Evolutionary conservation across 2,888 invertebrate genomes (phyloP).

Genomic region (Latrodectus elegans): DNA sequence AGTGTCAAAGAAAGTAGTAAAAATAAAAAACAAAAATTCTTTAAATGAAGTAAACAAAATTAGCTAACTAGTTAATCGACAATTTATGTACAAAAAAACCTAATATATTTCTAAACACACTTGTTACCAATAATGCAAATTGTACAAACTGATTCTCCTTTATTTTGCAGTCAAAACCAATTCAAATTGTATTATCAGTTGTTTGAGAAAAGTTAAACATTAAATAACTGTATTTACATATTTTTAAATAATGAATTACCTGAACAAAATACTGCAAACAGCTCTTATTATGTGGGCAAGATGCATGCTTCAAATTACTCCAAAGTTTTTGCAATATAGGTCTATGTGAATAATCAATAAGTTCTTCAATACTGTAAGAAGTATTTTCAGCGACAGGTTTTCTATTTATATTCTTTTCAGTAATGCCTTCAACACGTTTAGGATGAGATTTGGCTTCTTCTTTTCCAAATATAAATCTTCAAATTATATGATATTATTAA

Average conservation of each 20-base stretch:
- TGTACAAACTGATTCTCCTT: no score
- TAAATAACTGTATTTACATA: no score
- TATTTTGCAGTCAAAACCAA: no score
- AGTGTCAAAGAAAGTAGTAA: no score
- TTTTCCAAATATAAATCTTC: constrained; percentile 67
- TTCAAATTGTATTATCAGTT: no score
- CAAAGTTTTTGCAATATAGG: constrained; percentile 35
- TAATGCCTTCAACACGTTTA: background rate
- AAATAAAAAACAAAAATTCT: no score
- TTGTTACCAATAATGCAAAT: no score
- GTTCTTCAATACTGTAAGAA: constrained; percentile 7
- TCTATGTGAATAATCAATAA: constrained; percentile 14
- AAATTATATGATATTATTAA: background rate
- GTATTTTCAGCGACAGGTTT: background rate
- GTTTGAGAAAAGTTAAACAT: no score
- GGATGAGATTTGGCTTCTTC: constrained; percentile 64
- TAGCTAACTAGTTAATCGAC: no score
- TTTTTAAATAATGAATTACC: constrained; percentile 73
- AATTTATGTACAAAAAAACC: no score
- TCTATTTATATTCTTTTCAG: background rate
- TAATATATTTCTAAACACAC: no score
- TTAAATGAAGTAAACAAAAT: no score
- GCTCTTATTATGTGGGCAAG: constrained; percentile 81
- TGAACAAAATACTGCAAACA: constrained; percentile 80
- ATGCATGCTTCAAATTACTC: constrained; percentile 73